phyloP scores from a whole-genome alignment of 2,797 vertebrate genomes.

The Margarornis squamiger region DNA sequence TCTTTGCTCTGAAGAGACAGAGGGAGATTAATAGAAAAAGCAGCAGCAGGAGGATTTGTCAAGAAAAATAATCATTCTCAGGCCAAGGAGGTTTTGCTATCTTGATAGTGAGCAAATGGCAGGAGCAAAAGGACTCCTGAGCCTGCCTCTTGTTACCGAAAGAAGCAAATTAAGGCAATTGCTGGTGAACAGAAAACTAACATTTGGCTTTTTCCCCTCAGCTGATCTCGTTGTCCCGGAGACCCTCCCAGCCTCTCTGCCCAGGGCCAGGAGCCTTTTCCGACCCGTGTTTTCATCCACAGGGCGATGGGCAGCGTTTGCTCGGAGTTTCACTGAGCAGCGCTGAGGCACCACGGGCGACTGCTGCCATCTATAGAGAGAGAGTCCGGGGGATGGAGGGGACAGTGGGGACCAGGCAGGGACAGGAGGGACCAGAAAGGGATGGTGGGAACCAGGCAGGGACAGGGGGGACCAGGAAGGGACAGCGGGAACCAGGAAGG shows the following conservation, averaged over 20 bases:
- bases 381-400: accelerated
- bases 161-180: constrained; percentile 1
- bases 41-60: constrained; percentile 39
- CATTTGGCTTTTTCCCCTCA: neutral
- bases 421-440: neutral
- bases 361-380: constrained; percentile 26
- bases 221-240: neutral
- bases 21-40: constrained; percentile 49
- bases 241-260: neutral
- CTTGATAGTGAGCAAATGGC: constrained; percentile 26
- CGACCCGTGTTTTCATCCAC: accelerated
- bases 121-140: constrained; percentile 22
- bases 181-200: neutral
- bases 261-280: neutral
- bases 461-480: too few species aligned
- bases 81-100: neutral
- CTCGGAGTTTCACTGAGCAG: neutral
- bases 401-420: neutral
- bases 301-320: neutral
- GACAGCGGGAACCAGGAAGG: too few species aligned
- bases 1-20: constrained; percentile 34
- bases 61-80: constrained; percentile 57
- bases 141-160: neutral
- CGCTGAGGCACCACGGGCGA: neutral
- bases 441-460: neutral